Evolutionary conservation across 1,140 invertebrate species (phyloP), one percentile per base, ranked within the genome.

Genomic region (Listronotus bonariensis): DNA sequence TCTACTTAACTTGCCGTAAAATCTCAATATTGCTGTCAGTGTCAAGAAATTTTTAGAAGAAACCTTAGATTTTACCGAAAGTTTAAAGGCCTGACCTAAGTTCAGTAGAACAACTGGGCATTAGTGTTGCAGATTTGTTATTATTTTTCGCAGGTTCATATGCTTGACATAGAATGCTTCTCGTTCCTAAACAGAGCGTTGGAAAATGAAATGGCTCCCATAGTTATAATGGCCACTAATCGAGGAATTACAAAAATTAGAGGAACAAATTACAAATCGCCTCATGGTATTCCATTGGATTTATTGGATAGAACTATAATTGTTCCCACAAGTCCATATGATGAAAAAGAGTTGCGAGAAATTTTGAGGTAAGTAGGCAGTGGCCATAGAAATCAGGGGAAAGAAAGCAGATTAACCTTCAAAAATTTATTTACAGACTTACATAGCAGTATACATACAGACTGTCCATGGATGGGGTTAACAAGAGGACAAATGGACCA

Each of bases 221-320:
- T 99, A 20, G 89, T 99, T 3, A 96, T 99, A 8, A 98, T 99
- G 93, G 97, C 97, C 1, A 99, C 97, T n/a, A 99, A 99, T 81
- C 86, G 96, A 68, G 97, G 96, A 11, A 96, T 98, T 43, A 98
- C 96, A 0, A 88, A 89, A 64, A 99, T 99, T 70, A 84, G 97
- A 59, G 97, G 96, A 18, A 99, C 97, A 9, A 91, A 92, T 68
- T 95, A 97, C 78, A 86, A 86, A 63, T 94, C 93, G 65, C 96
- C 97, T 0, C 97, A 99, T 80, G 97, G 96, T 10, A 92, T 99
- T 49, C 97, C 97, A 0, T 88, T 98, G 54, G 97, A 99, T 85
- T 80, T 99, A 43, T 81, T 99, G 0, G 97, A 99, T 82, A 84
- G 97, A 61, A 89, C 95, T 85, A 92, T 99, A 53, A 99, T 99